Evolutionary conservation across 2,888 invertebrate species (phyloP), one percentile per base, ranked within the genome.

Genomic region (Rhagonycha lutea): DNA sequence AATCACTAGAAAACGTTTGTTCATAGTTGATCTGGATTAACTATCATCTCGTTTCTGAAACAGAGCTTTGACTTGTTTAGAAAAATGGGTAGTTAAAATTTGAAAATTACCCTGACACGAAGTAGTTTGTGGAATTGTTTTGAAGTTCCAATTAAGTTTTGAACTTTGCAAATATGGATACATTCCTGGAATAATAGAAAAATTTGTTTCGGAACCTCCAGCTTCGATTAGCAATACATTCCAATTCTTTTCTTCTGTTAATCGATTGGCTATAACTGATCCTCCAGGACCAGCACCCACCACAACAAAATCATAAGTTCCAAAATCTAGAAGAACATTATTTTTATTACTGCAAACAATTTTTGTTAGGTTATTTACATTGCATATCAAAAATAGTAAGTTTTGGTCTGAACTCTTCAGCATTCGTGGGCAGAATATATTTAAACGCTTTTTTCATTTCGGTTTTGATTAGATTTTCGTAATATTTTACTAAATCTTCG

Each of bases 231-330:
- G 85, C 62, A 94, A 86, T 3, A 93, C 92, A 61, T 90, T 88
- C 90, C 92, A 92, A 82, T 91, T 89, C 0, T 91, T 90, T 29
- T 92, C 91, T 82, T 93, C 93, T 0, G 92, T 91, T 10, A 93
- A 88, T 65, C 93, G 86, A 18, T 91, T 90, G 0, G 93, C 93
- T 3, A 92, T 90, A 74, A 92, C 92, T 0, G 92, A 90, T 0
- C 93, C 93, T 0, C 90, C 91, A 0, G 92, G 91, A 0, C 93
- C 93, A 0, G 92, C 92, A 0, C 93, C 93, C 61, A 92, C 90
- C 69, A 93, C 91, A 79, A 93, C 91, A 87, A 92, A 93, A 86
- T 93, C 92, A 84, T 92, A 93, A 81, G 14, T 32, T 18, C 73
- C 73, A 47, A 28, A 69, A 32, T 73, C 69, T 73, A 29, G n/a